Base-by-base conservation (phyloP, 2,888 invertebrate genomes). In the Ochropleura leucogaster region DNA sequence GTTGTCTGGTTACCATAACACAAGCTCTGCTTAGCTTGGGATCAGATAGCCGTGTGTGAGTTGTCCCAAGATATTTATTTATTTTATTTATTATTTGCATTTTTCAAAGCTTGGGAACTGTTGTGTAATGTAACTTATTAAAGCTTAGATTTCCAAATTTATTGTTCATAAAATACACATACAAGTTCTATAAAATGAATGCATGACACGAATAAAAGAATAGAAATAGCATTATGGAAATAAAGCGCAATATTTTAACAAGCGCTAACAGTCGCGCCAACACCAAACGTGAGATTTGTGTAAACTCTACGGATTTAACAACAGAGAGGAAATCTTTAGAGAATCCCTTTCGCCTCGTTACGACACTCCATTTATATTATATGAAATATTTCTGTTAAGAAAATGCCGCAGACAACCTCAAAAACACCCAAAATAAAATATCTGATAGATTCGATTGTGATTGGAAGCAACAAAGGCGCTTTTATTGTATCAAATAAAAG, bases 271-370 rank as follows among this genome's bases (percentile, higher is more conserved):
- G 83, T 77, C 83, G 82, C 72, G 68, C 82, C 79, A 85, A 84
- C 86, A 88, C 84, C 86, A 78, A 85, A 89, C 86, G 89, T 88
- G 89, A 87, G 88, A 89, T 92, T 92, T 92, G 87, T 89, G 90
- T 90, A 92, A 91, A 91, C 88, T 90, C 85, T 76, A 80, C 72
- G 85, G 89, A 89, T 91, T 91, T 89, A 90, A 87, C 86, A 86
- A 85, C 79, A 85, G 83, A 77, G 77, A 82, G 86, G 87, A 89
- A 92, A 90, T 90, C 90, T 90, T 83, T 75, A 75, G 85, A 84
- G 90, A 90, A 91, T 91, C 89, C 88, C 82, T 89, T 90, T 90
- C 88, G 89, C 88, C 87, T 86, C 87, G 87, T 90, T 89, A 87
- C 78, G 83, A 84, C 65, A 85, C 83, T 85, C 74, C 74, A 86